Percentiles rank a stretch among this genome's conserved stretches.
Evolutionary conservation across 2,888 invertebrate species (phyloP).

Genomic region (Melitaea athalia): DNA sequence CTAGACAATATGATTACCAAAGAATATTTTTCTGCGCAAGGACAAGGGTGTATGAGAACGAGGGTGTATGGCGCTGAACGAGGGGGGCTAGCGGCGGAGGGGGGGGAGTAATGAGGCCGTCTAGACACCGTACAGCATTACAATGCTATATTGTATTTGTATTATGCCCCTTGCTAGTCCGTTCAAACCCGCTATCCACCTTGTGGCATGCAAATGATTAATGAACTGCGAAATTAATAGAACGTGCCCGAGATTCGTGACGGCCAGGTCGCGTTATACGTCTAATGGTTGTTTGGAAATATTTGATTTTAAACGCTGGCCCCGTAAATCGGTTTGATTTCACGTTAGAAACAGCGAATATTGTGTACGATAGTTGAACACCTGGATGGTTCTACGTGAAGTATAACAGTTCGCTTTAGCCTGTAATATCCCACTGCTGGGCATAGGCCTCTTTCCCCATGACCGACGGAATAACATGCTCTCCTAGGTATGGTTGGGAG

Average conservation of each 20-base stretch:
- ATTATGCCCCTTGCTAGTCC: constrained; percentile 58
- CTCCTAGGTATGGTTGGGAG: too few species aligned
- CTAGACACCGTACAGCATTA: constrained; percentile 63
- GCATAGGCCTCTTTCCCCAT: too few species aligned
- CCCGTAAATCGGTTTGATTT: neutral
- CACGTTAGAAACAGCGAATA: neutral
- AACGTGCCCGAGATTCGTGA: constrained; percentile 31
- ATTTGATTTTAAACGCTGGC: neutral
- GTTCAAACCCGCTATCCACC: constrained; percentile 24
- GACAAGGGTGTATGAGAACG: constrained; percentile 44
- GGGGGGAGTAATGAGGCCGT: constrained; percentile 65
- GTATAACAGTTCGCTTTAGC: too few species aligned
- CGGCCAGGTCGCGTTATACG: constrained; percentile 19
- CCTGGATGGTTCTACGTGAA: too few species aligned
- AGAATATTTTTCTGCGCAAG: constrained; percentile 63
- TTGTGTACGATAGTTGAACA: too few species aligned
- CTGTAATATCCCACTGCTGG: too few species aligned
- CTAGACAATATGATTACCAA: constrained; percentile 53
- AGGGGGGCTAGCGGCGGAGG: constrained; percentile 43
- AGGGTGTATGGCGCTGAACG: constrained; percentile 8
- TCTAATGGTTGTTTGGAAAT: constrained; percentile 14
- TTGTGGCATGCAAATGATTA: constrained; percentile 53
- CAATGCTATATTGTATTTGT: constrained; percentile 63
- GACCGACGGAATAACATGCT: too few species aligned
- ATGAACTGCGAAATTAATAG: constrained; percentile 48